Evolutionary conservation across 2,797 vertebrate genomes (phyloP).

Genomic region (Pachyuromys duprasi): DNA sequence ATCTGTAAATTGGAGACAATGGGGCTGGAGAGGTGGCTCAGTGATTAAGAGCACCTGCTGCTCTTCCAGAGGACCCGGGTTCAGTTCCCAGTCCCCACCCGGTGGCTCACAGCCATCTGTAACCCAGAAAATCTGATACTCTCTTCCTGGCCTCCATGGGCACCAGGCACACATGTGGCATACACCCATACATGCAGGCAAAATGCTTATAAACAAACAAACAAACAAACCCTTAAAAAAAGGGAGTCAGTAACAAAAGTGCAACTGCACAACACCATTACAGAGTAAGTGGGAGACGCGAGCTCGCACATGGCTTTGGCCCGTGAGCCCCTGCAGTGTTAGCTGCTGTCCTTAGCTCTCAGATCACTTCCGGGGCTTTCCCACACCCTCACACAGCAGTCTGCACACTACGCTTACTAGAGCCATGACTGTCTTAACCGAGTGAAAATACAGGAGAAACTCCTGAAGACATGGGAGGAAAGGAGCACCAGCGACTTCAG

Average conservation of each 20-base stretch:
- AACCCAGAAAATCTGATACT: neutral
- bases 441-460: slow-evolving; percentile 31
- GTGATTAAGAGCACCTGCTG: neutral
- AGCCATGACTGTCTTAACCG: neutral
- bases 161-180: neutral
- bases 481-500: neutral
- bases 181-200: neutral
- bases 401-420: neutral
- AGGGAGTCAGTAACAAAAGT: neutral
- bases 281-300: neutral
- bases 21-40: neutral
- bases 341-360: neutral
- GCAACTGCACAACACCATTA: neutral
- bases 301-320: neutral
- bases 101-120: neutral
- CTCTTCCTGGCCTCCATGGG: neutral
- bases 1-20: neutral
- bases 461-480: neutral
- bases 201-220: neutral
- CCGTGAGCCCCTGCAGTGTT: neutral
- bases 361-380: neutral
- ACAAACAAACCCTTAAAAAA: neutral
- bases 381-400: neutral
- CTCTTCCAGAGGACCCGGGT: neutral
- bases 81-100: neutral